Evolutionary conservation across 2,797 vertebrate species (phyloP).

Genomic region (Sebastes taczanowskii): DNA sequence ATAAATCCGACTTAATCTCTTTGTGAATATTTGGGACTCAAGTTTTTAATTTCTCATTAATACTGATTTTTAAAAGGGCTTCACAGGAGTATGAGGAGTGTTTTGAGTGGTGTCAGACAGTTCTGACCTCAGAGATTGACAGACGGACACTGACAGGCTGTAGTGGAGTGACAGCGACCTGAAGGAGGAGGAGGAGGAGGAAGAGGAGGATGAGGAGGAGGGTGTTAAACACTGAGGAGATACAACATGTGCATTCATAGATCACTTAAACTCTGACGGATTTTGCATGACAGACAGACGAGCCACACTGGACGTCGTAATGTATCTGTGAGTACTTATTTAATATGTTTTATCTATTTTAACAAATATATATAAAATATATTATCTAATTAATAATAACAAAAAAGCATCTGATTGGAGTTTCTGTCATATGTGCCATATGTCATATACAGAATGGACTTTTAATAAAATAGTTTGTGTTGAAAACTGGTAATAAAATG

Average conservation of each 20-base stretch:
- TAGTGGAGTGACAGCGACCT: slow-evolving; percentile 31
- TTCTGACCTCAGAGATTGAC: slow-evolving; percentile 49
- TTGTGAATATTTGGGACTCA: slow-evolving; percentile 1
- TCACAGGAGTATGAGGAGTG: not conserved
- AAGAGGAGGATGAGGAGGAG: slow-evolving; percentile 35
- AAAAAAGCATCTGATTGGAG: not conserved
- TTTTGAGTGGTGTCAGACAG: slow-evolving; percentile 26
- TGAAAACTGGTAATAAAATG: not conserved
- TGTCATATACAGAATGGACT: not conserved
- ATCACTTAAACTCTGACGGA: slow-evolving; percentile 46
- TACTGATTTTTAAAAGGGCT: not conserved
- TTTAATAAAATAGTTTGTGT: not conserved
- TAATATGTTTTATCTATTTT: not conserved
- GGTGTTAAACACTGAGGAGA: slow-evolving; percentile 46
- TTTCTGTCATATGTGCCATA: not conserved
- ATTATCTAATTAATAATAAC: not conserved
- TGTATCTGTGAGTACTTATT: slow-evolving; percentile 58
- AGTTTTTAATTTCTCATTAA: not conserved
- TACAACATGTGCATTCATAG: slow-evolving; percentile 58
- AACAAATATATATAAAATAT: not conserved
- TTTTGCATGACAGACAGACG: slow-evolving; percentile 34
- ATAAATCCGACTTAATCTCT: not conserved
- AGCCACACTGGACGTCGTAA: slow-evolving; percentile 23
- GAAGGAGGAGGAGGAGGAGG: slow-evolving; percentile 44
- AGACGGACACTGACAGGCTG: slow-evolving; percentile 50